Evolutionary conservation across 2,113 vertebrate genomes (phyloP).

Genomic region (Halcyon malimbica): DNA sequence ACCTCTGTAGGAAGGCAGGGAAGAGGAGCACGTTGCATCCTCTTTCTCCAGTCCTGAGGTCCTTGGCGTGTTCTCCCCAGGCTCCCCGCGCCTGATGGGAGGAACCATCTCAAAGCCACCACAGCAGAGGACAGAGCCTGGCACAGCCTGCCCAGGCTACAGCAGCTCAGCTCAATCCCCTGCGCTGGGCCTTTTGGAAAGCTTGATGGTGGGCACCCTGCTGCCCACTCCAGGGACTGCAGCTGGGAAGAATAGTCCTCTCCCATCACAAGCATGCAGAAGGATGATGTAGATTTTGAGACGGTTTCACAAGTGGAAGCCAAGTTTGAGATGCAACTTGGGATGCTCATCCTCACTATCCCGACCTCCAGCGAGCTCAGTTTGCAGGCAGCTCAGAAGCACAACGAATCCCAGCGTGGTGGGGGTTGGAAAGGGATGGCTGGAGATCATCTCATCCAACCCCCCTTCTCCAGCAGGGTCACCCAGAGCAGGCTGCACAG

Average conservation of each 20-base stretch:
- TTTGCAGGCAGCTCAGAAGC: background rate
- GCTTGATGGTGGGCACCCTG: too few relatives aligned
- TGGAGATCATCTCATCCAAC: too few relatives aligned
- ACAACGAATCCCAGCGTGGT: too few relatives aligned
- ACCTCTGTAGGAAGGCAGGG: background rate
- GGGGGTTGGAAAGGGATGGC: too few relatives aligned
- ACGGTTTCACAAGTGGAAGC: background rate
- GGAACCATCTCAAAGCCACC: background rate
- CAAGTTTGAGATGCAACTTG: background rate
- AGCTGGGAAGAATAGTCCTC: background rate
- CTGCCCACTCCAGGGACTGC: background rate
- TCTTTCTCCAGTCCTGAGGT: background rate
- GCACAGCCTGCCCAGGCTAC: background rate
- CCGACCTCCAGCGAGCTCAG: background rate
- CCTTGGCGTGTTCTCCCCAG: background rate
- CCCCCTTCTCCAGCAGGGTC: too few relatives aligned
- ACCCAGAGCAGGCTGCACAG: too few relatives aligned
- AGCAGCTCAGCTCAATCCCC: background rate
- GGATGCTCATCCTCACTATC: rapidly evolving
- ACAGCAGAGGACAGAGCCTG: background rate
- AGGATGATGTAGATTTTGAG: background rate
- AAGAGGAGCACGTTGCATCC: background rate
- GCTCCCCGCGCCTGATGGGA: background rate
- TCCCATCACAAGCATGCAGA: background rate
- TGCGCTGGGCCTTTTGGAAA: background rate